Percentiles rank a stretch among this genome's conserved stretches.
Evolutionary conservation across 2,888 invertebrate genomes (phyloP).

Genomic region (Microchrysa polita): DNA sequence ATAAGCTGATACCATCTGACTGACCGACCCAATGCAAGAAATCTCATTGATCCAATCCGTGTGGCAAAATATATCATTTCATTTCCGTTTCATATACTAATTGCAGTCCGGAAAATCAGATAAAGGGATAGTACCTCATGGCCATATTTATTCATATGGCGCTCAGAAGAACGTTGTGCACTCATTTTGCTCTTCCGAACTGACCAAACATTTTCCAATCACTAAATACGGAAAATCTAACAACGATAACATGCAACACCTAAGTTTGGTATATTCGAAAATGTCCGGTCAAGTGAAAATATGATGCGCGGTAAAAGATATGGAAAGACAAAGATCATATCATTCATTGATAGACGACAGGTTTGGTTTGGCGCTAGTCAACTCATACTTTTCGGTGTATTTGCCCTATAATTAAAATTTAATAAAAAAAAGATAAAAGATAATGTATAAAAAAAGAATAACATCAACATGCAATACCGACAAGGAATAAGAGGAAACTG

Average conservation of each 20-base stretch:
- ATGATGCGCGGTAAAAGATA: no score
- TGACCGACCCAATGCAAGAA: neutral
- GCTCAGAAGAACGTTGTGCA: neutral
- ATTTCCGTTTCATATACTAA: slow-evolving; percentile 37
- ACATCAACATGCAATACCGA: neutral
- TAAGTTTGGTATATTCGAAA: slow-evolving; percentile 3
- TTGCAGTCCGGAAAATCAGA: slow-evolving; percentile 39
- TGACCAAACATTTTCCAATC: slow-evolving; percentile 27
- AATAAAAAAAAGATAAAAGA: slow-evolving; percentile 2
- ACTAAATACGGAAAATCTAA: slow-evolving; percentile 35
- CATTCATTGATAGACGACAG: slow-evolving; percentile 34
- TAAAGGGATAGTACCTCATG: neutral
- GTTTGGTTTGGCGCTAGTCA: slow-evolving; percentile 34
- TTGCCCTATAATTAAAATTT: slow-evolving; percentile 41
- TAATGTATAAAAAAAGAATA: neutral
- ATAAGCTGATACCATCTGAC: neutral
- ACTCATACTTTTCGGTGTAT: slow-evolving; percentile 26
- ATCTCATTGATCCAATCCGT: slow-evolving; percentile 13
- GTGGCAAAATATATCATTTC: slow-evolving; percentile 32
- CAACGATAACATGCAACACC: slow-evolving; percentile 13
- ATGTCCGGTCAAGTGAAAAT: neutral
- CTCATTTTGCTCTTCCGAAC: neutral
- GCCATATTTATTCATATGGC: neutral
- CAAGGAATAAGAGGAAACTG: neutral
- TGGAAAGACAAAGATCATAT: slow-evolving; percentile 27